phyloP scores from a whole-genome alignment of 1,140 invertebrate species.

The Drosophila watanabei region DNA sequence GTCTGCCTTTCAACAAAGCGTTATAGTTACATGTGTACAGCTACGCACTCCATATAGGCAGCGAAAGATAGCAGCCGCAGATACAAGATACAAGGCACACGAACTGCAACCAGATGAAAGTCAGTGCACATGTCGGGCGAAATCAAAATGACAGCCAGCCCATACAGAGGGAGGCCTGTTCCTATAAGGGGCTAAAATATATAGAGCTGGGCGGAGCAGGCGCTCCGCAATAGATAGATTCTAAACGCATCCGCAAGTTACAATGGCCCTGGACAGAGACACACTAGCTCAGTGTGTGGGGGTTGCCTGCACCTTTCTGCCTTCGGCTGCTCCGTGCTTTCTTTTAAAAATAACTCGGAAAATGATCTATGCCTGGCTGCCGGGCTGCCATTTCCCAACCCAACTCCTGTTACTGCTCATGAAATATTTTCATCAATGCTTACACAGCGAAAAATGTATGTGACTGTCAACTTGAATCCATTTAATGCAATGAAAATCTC shows the following conservation, averaged over 20 bases:
- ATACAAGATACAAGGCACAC: constrained; percentile 52
- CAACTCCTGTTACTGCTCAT: constrained; percentile 36
- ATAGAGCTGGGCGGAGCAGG: constrained; percentile 5
- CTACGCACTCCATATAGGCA: constrained; percentile 36
- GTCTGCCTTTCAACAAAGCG: constrained; percentile 68
- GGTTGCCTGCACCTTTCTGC: constrained; percentile 32
- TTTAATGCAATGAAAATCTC: neutral
- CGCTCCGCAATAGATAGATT: constrained; percentile 28
- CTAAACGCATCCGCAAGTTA: constrained; percentile 59
- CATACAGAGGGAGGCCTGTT: constrained; percentile 24
- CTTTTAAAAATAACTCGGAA: constrained; percentile 68
- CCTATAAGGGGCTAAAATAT: constrained; percentile 7
- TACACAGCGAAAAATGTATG: constrained; percentile 7
- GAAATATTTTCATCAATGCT: constrained; percentile 72
- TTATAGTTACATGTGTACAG: constrained; percentile 70
- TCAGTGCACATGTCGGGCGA: constrained; percentile 68
- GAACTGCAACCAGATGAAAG: constrained; percentile 65
- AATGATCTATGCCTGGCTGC: constrained; percentile 69
- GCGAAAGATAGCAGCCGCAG: constrained; percentile 39
- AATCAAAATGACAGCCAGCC: constrained; percentile 73
- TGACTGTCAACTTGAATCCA: neutral
- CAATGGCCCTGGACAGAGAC: constrained; percentile 27
- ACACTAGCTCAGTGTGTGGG: constrained; percentile 23
- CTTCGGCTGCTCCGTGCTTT: constrained; percentile 37
- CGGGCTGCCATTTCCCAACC: constrained; percentile 34